phyloP scores from a whole-genome alignment of 1,140 invertebrate genomes.

The Ostrea edulis region DNA sequence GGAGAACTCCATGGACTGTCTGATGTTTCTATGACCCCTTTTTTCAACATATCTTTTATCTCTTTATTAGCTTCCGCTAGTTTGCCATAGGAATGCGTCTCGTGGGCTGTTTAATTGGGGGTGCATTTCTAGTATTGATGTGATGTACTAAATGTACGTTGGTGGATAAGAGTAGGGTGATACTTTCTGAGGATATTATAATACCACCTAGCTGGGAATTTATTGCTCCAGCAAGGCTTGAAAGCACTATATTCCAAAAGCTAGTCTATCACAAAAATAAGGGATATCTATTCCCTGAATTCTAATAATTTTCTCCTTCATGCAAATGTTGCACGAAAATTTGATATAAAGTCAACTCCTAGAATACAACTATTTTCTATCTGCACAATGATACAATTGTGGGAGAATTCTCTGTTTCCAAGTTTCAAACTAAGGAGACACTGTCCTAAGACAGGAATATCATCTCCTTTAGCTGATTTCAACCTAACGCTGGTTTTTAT shows the following conservation, averaged over 20 bases:
- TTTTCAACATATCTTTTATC: too few species aligned
- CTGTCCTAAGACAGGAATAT: neutral
- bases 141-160: too few species aligned
- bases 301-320: slow-evolving; percentile 4
- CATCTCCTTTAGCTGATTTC: slow-evolving; percentile 5
- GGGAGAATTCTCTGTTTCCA: neutral
- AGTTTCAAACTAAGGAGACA: neutral
- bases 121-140: too few species aligned
- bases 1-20: slow-evolving; percentile 67
- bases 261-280: slow-evolving; percentile 40
- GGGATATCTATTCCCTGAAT: slow-evolving; percentile 18
- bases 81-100: too few species aligned
- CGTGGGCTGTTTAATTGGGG: too few species aligned
- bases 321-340: slow-evolving; percentile 5
- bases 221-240: neutral
- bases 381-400: neutral
- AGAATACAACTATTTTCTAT: slow-evolving; percentile 8
- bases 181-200: slow-evolving; percentile 12
- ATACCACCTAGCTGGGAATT: slow-evolving; percentile 16
- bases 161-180: slow-evolving; percentile 26
- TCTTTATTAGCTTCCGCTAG: too few species aligned
- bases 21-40: slow-evolving; percentile 54
- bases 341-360: slow-evolving; percentile 28
- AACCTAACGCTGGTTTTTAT: neutral
- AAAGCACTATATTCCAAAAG: neutral